These are phyloP conservation scores for Harpagifer antarcticus DNA, from an alignment of 2,797 vertebrate species.

Conservation along the genomic window DNA sequence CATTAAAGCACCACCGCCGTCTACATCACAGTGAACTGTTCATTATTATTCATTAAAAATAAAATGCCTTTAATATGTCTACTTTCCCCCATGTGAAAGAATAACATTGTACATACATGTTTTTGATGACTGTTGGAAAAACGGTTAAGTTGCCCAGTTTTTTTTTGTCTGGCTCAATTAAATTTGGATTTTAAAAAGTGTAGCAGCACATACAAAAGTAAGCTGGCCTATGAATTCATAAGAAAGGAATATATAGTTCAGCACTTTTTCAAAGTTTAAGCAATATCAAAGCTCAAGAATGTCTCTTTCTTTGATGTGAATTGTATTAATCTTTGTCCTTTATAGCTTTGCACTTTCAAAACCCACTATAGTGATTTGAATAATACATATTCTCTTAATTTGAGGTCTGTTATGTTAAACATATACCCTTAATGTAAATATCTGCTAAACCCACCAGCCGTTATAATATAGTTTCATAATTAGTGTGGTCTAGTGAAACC, in stretches of 20 bases:
- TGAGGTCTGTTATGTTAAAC: constrained; percentile 37
- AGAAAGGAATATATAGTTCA: constrained; percentile 16
- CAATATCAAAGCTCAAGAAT: constrained; percentile 26
- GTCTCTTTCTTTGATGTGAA: constrained; percentile 23
- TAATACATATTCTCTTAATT: constrained; percentile 25
- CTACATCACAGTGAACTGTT: constrained; percentile 78
- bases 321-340: constrained; percentile 28
- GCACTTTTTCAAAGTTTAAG: constrained; percentile 13
- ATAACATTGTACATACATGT: constrained; percentile 35
- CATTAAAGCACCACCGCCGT: constrained; percentile 84
- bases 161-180: constrained; percentile 30
- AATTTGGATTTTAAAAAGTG: constrained; percentile 19
- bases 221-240: constrained; percentile 3
- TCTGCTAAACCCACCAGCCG: constrained; percentile 28
- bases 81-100: constrained; percentile 67
- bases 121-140: constrained; percentile 53
- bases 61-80: constrained; percentile 77
- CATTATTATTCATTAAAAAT: constrained; percentile 87
- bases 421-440: constrained; percentile 33
- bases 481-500: constrained; percentile 61
- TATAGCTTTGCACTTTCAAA: constrained; percentile 45
- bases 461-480: constrained; percentile 64
- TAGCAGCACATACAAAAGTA: constrained; percentile 30
- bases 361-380: constrained; percentile 23
- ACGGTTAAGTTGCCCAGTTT: constrained; percentile 23